Conservation (phyloP, 2,797 vertebrate genomes). For the Brachyrhaphis roseni region DNA sequence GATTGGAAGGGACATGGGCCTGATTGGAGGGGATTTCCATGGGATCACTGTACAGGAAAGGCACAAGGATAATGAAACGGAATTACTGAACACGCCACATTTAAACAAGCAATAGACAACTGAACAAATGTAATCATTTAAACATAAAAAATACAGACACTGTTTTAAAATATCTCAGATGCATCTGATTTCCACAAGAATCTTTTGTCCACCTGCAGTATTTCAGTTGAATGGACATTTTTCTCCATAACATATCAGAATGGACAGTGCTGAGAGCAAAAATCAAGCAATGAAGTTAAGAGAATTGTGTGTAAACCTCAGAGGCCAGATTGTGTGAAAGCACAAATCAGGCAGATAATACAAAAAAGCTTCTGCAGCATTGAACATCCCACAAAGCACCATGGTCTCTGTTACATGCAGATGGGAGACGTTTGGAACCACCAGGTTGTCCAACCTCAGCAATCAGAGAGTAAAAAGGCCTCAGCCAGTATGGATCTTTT, state of each 20-base stretch:
- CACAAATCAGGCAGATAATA: neutral
- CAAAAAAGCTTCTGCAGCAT: neutral
- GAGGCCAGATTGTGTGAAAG: neutral
- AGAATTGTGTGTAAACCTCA: neutral
- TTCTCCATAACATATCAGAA: neutral
- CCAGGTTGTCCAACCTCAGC: neutral
- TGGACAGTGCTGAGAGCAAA: neutral
- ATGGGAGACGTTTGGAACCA: neutral
- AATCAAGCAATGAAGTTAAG: neutral
- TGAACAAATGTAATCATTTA: neutral
- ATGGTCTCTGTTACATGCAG: neutral
- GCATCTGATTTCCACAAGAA: neutral
- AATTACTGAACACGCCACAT: neutral
- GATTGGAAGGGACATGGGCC: constrained; percentile 93
- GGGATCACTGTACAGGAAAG: constrained; percentile 77
- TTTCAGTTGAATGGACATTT: neutral
- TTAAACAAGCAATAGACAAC: neutral
- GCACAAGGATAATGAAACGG: neutral
- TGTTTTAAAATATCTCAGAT: neutral
- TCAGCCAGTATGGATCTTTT: neutral
- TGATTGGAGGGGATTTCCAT: constrained; percentile 97
- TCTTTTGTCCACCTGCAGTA: neutral
- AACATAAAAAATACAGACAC: neutral
- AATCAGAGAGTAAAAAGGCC: neutral
- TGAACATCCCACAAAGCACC: neutral